These are phyloP conservation scores for Sylvia atricapilla DNA, from an alignment of 2,113 vertebrate species.

Conservation along the genomic window DNA sequence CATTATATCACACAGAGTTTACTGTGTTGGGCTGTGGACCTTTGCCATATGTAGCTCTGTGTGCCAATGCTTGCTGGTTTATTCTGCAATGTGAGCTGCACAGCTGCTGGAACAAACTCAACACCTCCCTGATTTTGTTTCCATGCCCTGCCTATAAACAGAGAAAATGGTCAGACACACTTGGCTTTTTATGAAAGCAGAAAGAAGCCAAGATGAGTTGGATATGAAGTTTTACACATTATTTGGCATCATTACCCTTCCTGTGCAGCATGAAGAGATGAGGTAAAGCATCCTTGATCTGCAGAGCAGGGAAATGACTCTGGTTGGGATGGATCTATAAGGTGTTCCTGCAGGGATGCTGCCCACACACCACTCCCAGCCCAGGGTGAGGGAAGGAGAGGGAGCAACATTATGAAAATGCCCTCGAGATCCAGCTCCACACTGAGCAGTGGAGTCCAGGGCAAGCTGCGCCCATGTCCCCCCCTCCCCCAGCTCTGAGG, in stretches of 20 bases:
- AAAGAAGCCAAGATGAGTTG: background rate
- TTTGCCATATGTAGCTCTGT: background rate
- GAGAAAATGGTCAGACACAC: background rate
- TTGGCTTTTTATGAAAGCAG: background rate
- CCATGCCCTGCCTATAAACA: background rate
- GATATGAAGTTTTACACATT: background rate
- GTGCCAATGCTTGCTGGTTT: background rate
- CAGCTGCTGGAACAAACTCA: constrained; percentile 8
- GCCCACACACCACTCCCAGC: rapidly evolving
- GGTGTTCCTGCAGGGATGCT: background rate
- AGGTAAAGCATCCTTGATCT: background rate
- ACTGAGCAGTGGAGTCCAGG: background rate
- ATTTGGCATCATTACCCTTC: background rate
- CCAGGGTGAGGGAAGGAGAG: background rate
- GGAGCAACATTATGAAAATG: background rate
- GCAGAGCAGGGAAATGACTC: background rate
- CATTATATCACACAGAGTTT: background rate
- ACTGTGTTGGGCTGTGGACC: background rate
- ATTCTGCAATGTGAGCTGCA: background rate
- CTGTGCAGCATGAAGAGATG: background rate
- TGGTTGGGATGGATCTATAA: background rate
- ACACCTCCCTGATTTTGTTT: background rate
- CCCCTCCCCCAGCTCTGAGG: background rate
- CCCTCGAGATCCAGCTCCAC: background rate
- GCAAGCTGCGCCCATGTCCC: background rate